phyloP scores from a whole-genome alignment of 2,797 vertebrate genomes.

The Argyrosomus regius region DNA sequence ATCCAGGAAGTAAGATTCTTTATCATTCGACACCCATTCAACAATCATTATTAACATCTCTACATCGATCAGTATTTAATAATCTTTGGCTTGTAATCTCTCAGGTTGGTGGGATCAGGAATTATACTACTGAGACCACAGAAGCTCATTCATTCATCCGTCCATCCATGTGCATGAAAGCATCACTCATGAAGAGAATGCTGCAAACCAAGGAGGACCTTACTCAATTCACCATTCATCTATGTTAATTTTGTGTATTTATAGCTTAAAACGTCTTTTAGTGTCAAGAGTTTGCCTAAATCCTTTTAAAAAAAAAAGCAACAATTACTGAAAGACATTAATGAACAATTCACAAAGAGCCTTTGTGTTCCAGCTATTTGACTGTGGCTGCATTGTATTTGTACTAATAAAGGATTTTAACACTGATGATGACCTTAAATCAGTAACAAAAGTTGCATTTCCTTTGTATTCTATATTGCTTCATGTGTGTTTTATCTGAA shows the following conservation, averaged over 20 bases:
- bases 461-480: background rate
- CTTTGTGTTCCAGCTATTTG: slow-evolving; percentile 21
- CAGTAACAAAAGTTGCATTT: background rate
- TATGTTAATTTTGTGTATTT: slow-evolving; percentile 45
- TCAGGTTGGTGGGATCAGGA: slow-evolving; percentile 93
- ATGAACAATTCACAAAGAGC: slow-evolving; percentile 20
- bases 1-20: slow-evolving; percentile 86
- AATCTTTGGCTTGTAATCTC: slow-evolving; percentile 27
- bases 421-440: slow-evolving; percentile 20
- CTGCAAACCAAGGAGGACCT: slow-evolving; percentile 13
- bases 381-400: slow-evolving; percentile 45
- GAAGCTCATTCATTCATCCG: slow-evolving; percentile 1
- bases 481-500: background rate
- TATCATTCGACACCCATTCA: background rate
- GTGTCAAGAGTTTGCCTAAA: slow-evolving; percentile 28
- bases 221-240: slow-evolving; percentile 7
- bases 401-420: slow-evolving; percentile 58
- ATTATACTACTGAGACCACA: slow-evolving; percentile 87
- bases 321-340: slow-evolving; percentile 13
- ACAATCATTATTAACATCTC: background rate
- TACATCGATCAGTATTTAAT: slow-evolving; percentile 8
- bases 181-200: slow-evolving; percentile 20
- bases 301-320: slow-evolving; percentile 19
- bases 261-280: slow-evolving; percentile 33
- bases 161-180: slow-evolving; percentile 20